Evolutionary conservation across 2,797 vertebrate genomes (phyloP), one percentile per base, ranked within the genome.

Genomic region (Kryptopterus vitreolus): DNA sequence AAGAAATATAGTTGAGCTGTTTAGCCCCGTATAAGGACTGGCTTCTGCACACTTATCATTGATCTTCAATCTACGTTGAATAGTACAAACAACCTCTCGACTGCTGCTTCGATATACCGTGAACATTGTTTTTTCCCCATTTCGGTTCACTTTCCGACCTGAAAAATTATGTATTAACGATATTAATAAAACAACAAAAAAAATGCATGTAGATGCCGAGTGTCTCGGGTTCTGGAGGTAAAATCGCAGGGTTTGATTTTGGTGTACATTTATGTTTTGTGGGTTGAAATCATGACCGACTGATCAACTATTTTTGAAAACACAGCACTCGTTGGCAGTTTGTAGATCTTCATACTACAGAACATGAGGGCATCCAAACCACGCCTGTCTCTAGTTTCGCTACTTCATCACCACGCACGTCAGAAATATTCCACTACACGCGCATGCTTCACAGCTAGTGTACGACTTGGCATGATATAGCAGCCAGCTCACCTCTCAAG

Each of bases 1-100:
- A 75, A 78, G 80, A 86, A 87, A 82, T 82, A n/a, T 62, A 79
- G 62, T 57, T 77, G 62, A 72, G 78, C 80, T 69, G 79, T 24
- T 69, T 77, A 59, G 48, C 65, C 68, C 81, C 91, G 90, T 92
- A 92, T 92, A 93, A 90, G 91, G 92, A 83, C 83, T 68, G 16
- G 81, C 78, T 82, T 84, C 82, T 69, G 31, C 50, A 78, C 24
- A 69, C n/a, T 22, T 55, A 69, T 78, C 71, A 43, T 43, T 7
- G 38, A 38, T 3, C 35, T 38, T 38, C 35, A 7, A 38, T 38
- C 35, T 38, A 3, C 69, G 68, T 62, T 52, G 63, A 79, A 85
- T 77, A 43, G 80, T 77, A 84, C 87, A 89, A 90, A 91, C n/a
- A 29, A 52, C 24, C 43, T 76, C 11, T 22, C 52, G 43, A 31